Evolutionary conservation across 2,888 invertebrate species (phyloP).

Genomic region (Artemia sp.): DNA sequence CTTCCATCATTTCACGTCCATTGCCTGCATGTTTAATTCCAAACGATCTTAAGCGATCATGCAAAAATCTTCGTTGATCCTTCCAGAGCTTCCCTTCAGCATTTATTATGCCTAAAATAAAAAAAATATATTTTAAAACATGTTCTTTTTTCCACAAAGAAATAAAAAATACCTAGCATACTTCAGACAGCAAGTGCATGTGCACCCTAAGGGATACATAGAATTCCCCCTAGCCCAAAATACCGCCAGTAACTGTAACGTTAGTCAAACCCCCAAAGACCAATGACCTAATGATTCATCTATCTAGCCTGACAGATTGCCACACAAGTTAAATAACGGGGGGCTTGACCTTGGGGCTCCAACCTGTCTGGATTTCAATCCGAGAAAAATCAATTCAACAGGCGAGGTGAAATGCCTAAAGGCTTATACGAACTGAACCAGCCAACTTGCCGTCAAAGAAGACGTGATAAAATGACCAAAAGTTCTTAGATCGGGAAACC

Average conservation of each 20-base stretch:
- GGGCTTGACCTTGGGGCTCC: slow-evolving; percentile 6
- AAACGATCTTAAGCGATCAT: slow-evolving; percentile 63
- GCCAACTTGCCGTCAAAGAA: no score
- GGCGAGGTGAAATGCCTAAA: no score
- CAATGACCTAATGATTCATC: no score
- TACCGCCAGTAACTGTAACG: no score
- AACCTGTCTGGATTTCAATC: background rate
- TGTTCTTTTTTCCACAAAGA: background rate
- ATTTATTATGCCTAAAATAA: slow-evolving; percentile 60
- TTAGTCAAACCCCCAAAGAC: no score
- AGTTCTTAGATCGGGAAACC: no score
- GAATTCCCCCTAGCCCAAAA: no score
- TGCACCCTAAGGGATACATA: background rate
- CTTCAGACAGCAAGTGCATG: background rate
- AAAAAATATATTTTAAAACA: background rate
- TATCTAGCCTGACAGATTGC: no score
- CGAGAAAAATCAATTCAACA: background rate
- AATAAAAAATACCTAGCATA: background rate
- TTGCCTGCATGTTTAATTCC: slow-evolving; percentile 72
- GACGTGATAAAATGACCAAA: no score
- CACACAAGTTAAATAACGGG: no score
- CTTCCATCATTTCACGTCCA: slow-evolving; percentile 64
- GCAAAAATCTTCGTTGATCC: slow-evolving; percentile 68
- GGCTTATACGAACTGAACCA: no score
- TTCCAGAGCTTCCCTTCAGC: slow-evolving; percentile 77